Evolutionary conservation across 1,140 invertebrate genomes (phyloP).

Genomic region (Pseudomyrmex pallidus): DNA sequence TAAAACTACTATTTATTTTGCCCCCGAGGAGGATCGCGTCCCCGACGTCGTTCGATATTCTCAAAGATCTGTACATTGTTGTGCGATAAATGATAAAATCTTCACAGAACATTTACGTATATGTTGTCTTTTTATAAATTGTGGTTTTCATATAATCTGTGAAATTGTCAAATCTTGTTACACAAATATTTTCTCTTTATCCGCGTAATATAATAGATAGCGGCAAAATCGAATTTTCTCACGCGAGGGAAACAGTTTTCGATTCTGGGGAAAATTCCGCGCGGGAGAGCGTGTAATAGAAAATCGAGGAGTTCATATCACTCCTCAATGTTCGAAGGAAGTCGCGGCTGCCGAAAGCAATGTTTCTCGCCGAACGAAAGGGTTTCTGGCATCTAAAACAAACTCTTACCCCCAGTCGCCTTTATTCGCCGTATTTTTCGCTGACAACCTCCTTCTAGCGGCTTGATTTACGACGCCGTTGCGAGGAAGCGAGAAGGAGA

Average conservation of each 20-base stretch:
- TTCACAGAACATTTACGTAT: no score
- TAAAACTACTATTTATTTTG: conserved; percentile 60
- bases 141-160: no score
- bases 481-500: conserved; percentile 34
- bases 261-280: no score
- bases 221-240: not conserved
- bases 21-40: no score
- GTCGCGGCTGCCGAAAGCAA: conserved; percentile 63
- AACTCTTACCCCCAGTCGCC: conserved; percentile 74
- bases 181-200: not conserved
- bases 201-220: conserved; percentile 42
- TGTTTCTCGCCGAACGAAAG: conserved; percentile 70
- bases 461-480: conserved; percentile 74
- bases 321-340: conserved; percentile 52
- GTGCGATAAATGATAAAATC: no score
- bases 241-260: no score
- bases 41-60: no score
- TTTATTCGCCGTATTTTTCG: conserved; percentile 78
- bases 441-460: conserved; percentile 77
- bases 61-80: no score
- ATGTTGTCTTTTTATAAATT: no score
- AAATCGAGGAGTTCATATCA: conserved; percentile 10
- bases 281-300: no score
- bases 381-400: conserved; percentile 76
- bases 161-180: not conserved